phyloP scores from a whole-genome alignment of 2,797 vertebrate species.

The Glossophaga mutica region DNA sequence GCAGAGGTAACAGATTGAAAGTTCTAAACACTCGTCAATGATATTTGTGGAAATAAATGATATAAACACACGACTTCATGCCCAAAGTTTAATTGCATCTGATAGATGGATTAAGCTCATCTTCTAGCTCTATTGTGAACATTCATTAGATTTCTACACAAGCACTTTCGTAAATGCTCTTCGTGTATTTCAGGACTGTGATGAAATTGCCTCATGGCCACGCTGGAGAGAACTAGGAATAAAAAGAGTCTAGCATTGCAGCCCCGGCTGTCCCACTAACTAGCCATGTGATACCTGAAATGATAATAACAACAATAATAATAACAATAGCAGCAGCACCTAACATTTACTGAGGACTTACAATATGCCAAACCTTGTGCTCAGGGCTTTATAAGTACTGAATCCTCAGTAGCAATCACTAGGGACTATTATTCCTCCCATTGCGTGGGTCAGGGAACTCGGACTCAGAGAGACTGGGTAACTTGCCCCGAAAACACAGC shows the following conservation, averaged over 20 bases:
- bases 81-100: not conserved
- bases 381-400: not conserved
- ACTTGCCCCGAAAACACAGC: not conserved
- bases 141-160: not conserved
- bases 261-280: not conserved
- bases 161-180: not conserved
- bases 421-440: not conserved
- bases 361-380: not conserved
- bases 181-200: not conserved
- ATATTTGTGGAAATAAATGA: not conserved
- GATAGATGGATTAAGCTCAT: not conserved
- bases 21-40: not conserved
- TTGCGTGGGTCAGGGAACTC: not conserved
- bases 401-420: not conserved
- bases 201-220: not conserved
- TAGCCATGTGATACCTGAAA: not conserved
- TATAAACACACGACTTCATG: not conserved
- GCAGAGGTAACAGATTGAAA: not conserved
- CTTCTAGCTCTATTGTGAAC: not conserved
- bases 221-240: not conserved
- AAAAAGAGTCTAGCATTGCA: not conserved
- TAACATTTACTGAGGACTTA: not conserved
- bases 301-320: not conserved
- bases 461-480: not conserved
- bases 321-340: not conserved